Evolutionary conservation across 1,140 invertebrate genomes (phyloP), one percentile per base, ranked within the genome.

Genomic region (Danaus plexippus): DNA sequence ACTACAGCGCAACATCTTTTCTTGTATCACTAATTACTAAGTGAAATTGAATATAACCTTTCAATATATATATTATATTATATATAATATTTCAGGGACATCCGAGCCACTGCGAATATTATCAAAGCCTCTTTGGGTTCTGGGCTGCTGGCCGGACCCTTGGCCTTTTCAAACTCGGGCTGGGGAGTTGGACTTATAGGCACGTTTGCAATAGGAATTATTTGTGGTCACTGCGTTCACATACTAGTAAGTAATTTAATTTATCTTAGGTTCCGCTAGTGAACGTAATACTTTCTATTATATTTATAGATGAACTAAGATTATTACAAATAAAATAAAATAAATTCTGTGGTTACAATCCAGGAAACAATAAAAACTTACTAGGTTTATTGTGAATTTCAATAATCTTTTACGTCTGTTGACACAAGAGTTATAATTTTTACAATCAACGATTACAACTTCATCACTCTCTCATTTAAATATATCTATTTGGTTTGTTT

Each of bases 51-150:
- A 11, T 2, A n/a, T 57, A 18, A 44, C 32, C 52, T 18, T 12
- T 13, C 2, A 47, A 54, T 46, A 9, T 41, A 43, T 49, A 11
- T 47, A 51, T 52, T 47, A 47, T 32, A 13, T 13, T n/a, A 18
- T 46, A 54, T 22, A n/a, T n/a, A n/a, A n/a, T n/a, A n/a, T 89
- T 88, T 50, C 85, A 94, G 93, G 43, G 90, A 94, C 66, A 71
- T 89, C 11, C 92, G 93, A 41, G 91, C 94, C 0, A 87, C 95
- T 63, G 89, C 92, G n/a, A 94, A 96, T 79, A 80, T 96, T 32
- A 85, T 96, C 9, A 96, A 96, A 77, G 92, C 93, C 45, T 96
- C 95, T 1, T 85, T 97, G 43, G 96, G 96, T 0, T 95, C 95
- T 0, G 96, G 96, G 0, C 92, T 97, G 52, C 83, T 97, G 48